Conservation (phyloP, 2,113 vertebrate genomes). For the Paradisaea rubra region DNA sequence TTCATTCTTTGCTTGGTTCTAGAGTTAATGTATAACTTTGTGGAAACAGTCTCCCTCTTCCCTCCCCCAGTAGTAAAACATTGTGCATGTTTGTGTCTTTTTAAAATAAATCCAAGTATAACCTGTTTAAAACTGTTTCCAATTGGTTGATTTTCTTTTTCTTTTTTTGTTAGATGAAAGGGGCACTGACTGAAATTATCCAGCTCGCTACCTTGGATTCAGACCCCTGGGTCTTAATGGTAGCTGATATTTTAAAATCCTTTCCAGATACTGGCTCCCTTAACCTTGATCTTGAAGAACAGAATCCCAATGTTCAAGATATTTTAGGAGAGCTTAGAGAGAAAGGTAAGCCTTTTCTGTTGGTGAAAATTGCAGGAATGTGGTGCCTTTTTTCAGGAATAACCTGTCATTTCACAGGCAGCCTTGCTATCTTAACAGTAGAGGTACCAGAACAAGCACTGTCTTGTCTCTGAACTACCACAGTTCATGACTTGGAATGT, state of each 20-base stretch:
- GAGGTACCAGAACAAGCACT: not conserved
- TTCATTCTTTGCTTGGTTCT: not conserved
- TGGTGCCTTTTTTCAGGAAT: not conserved
- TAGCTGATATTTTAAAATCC: constrained; percentile 96
- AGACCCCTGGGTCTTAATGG: constrained; percentile 98
- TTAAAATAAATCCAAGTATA: not conserved
- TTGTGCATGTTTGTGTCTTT: constrained; percentile 36
- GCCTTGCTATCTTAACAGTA: not conserved
- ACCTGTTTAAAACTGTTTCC: constrained; percentile 25
- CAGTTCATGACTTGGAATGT: not conserved
- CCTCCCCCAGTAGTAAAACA: constrained; percentile 6
- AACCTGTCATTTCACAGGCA: not conserved
- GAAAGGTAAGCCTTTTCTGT: constrained; percentile 77
- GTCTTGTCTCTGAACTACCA: not conserved
- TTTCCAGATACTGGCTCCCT: constrained; percentile 96
- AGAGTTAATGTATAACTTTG: constrained; percentile 5
- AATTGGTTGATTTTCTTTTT: constrained; percentile 61
- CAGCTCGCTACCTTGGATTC: constrained; percentile 94
- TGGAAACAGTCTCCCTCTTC: not conserved
- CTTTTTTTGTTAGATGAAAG: constrained; percentile 87
- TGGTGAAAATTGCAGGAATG: not conserved
- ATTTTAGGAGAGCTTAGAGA: constrained; percentile 94
- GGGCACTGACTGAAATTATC: constrained; percentile 91
- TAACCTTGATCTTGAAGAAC: constrained; percentile 95
- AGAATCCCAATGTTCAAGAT: constrained; percentile 97